Base-by-base conservation (phyloP, 2,797 vertebrate genomes). In the Molossus molossus region DNA sequence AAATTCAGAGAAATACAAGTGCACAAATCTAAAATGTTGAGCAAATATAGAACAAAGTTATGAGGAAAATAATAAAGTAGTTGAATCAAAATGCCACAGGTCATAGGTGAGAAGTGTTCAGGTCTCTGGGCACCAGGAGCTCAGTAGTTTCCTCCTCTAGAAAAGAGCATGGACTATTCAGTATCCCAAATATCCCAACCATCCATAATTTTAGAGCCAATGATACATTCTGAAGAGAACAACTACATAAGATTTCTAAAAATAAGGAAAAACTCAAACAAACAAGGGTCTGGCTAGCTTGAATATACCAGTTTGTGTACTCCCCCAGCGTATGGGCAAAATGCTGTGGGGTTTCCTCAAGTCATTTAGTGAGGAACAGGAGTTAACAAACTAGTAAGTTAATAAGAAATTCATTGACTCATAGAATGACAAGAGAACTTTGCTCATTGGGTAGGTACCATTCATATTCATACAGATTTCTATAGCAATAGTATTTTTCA, bases 201-300 rank as follows among this genome's bases (percentile, higher is more conserved):
- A n/a, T 18, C 7, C 21, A 45, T 50, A 86, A 93, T 33, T 93
- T 87, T 53, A 79, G 5, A 58, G 48, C 80, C 70, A 67, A 45
- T 9, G 20, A 67, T 45, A 87, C 23, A 50, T 33, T 62, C 77
- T 79, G 15, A 92, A 85, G 64, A 87, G 50, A 79, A 80, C 8
- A 89, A n/a, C 21, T 50, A 23, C 3, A 17, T 8, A 93, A 29
- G 50, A 64, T 40, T 80, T 73, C 29, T 70, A 53, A 85, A 87
- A 60, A 18, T 15, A 82, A 84, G 70, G 33, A 81, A 81, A 92
- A 92, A 67, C 37, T 64, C 65, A 90, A 93, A 69, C 65, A 90
- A 93, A 69, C 13, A 37, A 77, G 13, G 1, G 9, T 84, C 70
- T 91, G 53, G 40, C 33, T 87, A 88, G 65, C 17, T 81, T 55